Conservation (phyloP, 2,113 vertebrate species). For the Onychostoma macrolepis region DNA sequence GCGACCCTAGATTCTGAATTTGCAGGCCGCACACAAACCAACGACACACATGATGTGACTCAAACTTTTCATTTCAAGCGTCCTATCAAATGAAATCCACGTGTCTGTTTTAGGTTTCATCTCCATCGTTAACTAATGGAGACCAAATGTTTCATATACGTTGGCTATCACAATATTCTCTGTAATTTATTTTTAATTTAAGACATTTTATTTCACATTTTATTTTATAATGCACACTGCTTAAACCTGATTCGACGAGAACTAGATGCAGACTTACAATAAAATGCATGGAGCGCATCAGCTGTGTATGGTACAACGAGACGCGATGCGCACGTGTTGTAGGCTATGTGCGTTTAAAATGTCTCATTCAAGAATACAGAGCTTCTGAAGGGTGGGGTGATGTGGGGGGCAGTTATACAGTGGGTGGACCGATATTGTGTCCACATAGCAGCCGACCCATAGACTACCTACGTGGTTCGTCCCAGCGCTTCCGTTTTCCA, state of each 20-base stretch:
- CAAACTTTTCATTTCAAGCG: not conserved
- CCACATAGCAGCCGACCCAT: slow-evolving; percentile 64
- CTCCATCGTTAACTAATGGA: not conserved
- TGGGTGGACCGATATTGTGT: slow-evolving; percentile 69
- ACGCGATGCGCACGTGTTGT: not conserved
- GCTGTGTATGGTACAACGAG: not conserved
- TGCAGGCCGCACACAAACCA: not conserved
- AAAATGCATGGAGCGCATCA: not conserved
- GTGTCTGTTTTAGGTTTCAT: not conserved
- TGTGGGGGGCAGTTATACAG: slow-evolving; percentile 59
- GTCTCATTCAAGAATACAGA: not conserved
- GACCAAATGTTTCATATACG: not conserved
- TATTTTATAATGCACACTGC: not conserved
- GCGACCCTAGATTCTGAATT: not conserved
- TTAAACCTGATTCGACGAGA: not conserved
- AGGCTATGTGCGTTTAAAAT: not conserved
- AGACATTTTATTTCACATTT: not conserved
- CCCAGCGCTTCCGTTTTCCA: slow-evolving; percentile 73
- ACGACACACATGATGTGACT: not conserved
- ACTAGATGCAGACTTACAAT: not conserved
- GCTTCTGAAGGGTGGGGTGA: slow-evolving; percentile 36
- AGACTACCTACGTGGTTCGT: slow-evolving; percentile 67
- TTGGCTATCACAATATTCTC: not conserved
- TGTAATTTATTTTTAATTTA: not conserved
- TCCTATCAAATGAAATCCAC: not conserved